phyloP scores from a whole-genome alignment of 2,888 invertebrate genomes.

The Monoplex corrugatus region DNA sequence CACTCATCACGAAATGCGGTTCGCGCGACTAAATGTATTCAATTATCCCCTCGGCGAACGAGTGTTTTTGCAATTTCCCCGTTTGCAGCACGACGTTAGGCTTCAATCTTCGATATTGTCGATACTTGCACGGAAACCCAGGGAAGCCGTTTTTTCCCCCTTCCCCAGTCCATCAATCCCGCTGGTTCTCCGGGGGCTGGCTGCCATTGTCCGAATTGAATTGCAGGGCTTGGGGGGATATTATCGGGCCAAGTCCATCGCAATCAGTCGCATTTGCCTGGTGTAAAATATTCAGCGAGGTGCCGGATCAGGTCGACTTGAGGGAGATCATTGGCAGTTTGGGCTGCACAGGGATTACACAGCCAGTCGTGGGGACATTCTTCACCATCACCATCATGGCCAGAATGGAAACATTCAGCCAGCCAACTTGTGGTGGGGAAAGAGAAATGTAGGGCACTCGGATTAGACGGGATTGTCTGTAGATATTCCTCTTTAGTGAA shows the following conservation, averaged over 20 bases:
- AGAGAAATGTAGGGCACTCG: too few species aligned
- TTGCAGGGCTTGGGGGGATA: constrained; percentile 44
- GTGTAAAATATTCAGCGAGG: constrained; percentile 39
- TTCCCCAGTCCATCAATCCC: constrained; percentile 31
- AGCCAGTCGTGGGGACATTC: constrained; percentile 2
- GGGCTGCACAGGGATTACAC: constrained; percentile 9
- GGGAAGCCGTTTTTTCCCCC: background rate
- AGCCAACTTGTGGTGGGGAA: too few species aligned
- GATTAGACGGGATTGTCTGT: too few species aligned
- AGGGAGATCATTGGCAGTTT: constrained; percentile 30
- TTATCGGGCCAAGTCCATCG: constrained; percentile 47
- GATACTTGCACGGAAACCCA: constrained; percentile 31
- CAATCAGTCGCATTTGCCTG: constrained; percentile 29
- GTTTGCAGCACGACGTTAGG: constrained; percentile 43
- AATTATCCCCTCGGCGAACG: constrained; percentile 46
- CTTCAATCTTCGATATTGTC: constrained; percentile 47
- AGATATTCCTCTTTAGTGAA: background rate
- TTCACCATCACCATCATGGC: too few species aligned
- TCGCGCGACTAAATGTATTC: constrained; percentile 45
- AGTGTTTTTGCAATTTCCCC: constrained; percentile 50
- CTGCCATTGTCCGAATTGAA: constrained; percentile 48
- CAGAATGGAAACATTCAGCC: too few species aligned
- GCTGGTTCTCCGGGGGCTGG: constrained; percentile 30
- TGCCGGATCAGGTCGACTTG: constrained; percentile 36
- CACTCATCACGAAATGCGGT: constrained; percentile 35